phyloP scores from a whole-genome alignment of 2,888 invertebrate species.

The Balanococcus diminutus region DNA sequence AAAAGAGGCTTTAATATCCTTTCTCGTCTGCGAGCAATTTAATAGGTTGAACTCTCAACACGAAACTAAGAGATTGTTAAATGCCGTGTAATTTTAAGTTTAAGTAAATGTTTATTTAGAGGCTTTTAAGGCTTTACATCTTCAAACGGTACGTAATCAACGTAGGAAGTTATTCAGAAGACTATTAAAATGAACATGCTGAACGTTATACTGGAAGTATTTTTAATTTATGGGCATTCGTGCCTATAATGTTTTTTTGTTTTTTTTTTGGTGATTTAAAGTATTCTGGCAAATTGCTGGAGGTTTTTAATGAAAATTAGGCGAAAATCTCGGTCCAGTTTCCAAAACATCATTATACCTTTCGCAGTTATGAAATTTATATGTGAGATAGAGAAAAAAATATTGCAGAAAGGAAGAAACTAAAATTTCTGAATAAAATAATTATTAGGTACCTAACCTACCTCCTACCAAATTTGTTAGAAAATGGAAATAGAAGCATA shows the following conservation, averaged over 20 bases:
- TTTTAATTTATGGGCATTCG: background rate
- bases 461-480: no score
- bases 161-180: conserved; percentile 6
- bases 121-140: conserved; percentile 19
- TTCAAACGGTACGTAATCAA: conserved; percentile 1
- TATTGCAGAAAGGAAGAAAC: no score
- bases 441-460: no score
- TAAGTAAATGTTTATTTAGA: conserved; percentile 24
- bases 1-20: conserved; percentile 27
- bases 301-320: no score
- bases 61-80: conserved; percentile 28
- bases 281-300: no score
- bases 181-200: background rate
- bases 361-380: no score
- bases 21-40: conserved; percentile 19
- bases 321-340: no score
- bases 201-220: background rate
- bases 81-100: conserved; percentile 31
- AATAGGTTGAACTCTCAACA: conserved; percentile 31
- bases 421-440: no score
- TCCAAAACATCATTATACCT: no score
- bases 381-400: no score
- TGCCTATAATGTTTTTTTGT: background rate
- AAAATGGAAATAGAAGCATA: no score
- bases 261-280: background rate